Evolutionary conservation across 1,140 invertebrate genomes (phyloP).

Genomic region (Drosophila funebris): DNA sequence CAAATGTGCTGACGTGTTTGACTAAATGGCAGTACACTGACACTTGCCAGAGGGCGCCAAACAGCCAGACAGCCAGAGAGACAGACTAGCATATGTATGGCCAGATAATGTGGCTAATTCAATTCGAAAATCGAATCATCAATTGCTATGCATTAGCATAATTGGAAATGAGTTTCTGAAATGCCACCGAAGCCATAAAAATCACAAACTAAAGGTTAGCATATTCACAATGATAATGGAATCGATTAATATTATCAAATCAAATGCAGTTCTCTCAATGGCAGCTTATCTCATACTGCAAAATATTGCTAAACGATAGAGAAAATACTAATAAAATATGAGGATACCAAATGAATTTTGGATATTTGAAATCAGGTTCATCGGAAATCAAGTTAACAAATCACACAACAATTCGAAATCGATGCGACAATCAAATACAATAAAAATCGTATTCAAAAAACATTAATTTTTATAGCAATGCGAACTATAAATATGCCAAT

Average conservation of each 20-base stretch:
- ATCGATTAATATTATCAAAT: conserved; percentile 19
- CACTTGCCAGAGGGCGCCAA: conserved; percentile 41
- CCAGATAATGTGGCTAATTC: not conserved
- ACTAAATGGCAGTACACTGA: conserved; percentile 26
- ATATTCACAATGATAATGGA: conserved; percentile 29
- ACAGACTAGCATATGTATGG: too few species aligned
- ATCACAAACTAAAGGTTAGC: conserved; percentile 49
- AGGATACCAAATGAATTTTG: not conserved
- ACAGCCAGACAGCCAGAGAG: not conserved
- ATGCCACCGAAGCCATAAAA: conserved; percentile 57
- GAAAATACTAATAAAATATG: conserved; percentile 11
- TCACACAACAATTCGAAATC: conserved; percentile 3
- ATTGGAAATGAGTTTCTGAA: conserved; percentile 52
- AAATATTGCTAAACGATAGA: conserved; percentile 12
- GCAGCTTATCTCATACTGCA: not conserved
- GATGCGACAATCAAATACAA: conserved; percentile 3
- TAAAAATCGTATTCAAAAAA: conserved; percentile 25
- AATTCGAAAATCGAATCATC: conserved; percentile 2
- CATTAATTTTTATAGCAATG: conserved; percentile 32
- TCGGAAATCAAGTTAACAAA: conserved; percentile 20
- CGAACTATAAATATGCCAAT: conserved; percentile 31
- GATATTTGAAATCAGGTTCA: conserved; percentile 16
- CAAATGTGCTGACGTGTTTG: conserved; percentile 44
- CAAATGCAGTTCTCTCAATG: not conserved
- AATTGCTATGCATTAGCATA: conserved; percentile 56